phyloP scores from a whole-genome alignment of 1,140 invertebrate species.

The Euborellia annulipes region DNA sequence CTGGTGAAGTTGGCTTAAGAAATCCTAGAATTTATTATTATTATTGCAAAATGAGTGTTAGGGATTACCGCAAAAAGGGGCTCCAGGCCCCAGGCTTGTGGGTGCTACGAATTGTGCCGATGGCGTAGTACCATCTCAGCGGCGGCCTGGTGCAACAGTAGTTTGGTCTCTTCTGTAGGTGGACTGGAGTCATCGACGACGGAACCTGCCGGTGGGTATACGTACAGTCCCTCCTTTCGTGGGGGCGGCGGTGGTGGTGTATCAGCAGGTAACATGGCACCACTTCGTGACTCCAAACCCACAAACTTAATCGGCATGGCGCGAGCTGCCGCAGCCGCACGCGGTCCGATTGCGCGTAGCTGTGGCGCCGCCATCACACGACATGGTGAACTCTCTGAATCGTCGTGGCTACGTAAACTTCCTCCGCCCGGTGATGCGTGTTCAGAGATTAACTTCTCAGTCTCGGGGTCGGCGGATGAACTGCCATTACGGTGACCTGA shows the following conservation, averaged over 20 bases:
- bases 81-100: neutral
- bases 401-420: conserved; percentile 1
- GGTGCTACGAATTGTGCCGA: conserved; percentile 10
- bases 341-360: conserved; percentile 4
- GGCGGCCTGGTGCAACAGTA: conserved; percentile 23
- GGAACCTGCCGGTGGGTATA: conserved; percentile 21
- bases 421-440: conserved; percentile 1
- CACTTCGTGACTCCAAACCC: conserved; percentile 20
- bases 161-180: conserved; percentile 35
- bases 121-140: conserved; percentile 3
- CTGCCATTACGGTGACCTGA: conserved; percentile 19
- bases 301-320: conserved; percentile 29
- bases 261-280: conserved; percentile 17
- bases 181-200: conserved; percentile 27
- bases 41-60: too few relatives aligned
- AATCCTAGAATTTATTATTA: too few relatives aligned
- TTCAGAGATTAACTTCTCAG: conserved; percentile 57
- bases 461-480: conserved; percentile 43
- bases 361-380: conserved; percentile 16
- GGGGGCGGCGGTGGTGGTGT: conserved; percentile 22
- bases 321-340: conserved; percentile 15
- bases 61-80: too few relatives aligned
- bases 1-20: too few relatives aligned
- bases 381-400: conserved; percentile 28
- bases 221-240: conserved; percentile 17